Percentiles rank a stretch among this genome's conserved stretches.
phyloP scores from a whole-genome alignment of 92 coral and sea anemone genomes.

The Epizoanthus illoricatus region DNA sequence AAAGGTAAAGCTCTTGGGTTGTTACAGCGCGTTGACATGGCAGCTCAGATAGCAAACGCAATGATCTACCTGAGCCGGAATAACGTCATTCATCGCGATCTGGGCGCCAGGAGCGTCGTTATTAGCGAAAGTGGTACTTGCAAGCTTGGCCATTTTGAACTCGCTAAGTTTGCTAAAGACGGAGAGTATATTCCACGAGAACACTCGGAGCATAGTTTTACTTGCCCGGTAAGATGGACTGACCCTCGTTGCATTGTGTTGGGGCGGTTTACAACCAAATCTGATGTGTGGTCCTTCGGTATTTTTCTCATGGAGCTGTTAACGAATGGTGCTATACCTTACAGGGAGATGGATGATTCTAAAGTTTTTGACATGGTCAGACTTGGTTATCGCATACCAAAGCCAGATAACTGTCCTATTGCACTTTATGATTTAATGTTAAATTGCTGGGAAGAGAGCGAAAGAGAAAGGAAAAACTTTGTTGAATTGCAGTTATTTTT shows the following conservation, averaged over 20 bases:
- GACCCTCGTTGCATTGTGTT: conserved; percentile 23
- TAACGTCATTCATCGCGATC: conserved; percentile 30
- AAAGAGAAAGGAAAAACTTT: conserved; percentile 31
- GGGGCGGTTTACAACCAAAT: conserved; percentile 20
- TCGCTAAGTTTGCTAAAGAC: conserved; percentile 29
- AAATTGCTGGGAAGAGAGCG: conserved; percentile 25
- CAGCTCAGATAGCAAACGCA: conserved; percentile 37
- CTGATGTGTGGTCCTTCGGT: conserved; percentile 38
- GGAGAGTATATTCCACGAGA: conserved; percentile 34
- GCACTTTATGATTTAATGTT: conserved; percentile 30
- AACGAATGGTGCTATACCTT: conserved; percentile 32
- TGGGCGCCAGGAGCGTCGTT: conserved; percentile 31
- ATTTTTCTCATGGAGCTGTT: conserved; percentile 33
- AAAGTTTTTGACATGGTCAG: conserved; percentile 42
- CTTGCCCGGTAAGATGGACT: conserved; percentile 36
- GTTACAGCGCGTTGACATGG: conserved; percentile 33
- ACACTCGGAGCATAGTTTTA: conserved; percentile 25
- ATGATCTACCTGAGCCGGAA: conserved; percentile 40
- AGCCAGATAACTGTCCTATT: conserved; percentile 2
- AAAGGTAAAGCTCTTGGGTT: conserved; percentile 19
- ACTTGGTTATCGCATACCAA: conserved; percentile 32
- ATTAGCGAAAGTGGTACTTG: conserved; percentile 24
- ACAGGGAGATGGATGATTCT: conserved; percentile 31
- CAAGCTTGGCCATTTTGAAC: conserved; percentile 29
- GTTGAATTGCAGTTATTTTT: conserved; percentile 25